Evolutionary conservation across 2,888 invertebrate genomes (phyloP).

Genomic region (Poecilobothrus nobilitatus): DNA sequence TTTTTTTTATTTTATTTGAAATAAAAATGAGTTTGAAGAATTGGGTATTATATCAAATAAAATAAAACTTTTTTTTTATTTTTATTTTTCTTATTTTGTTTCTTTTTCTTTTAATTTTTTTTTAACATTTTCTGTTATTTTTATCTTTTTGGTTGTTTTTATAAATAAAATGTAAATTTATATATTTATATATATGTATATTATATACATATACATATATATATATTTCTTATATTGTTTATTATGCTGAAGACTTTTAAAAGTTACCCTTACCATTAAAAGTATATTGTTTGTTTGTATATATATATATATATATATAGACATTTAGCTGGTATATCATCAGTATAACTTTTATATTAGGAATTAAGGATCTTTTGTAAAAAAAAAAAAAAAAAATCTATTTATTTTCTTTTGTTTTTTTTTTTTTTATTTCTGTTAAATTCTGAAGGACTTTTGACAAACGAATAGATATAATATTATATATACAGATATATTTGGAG

Average conservation of each 20-base stretch:
- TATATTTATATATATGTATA: neutral
- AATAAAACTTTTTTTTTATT: neutral
- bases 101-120: neutral
- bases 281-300: neutral
- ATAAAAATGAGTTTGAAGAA: neutral
- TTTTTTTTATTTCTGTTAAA: too few species aligned
- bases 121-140: neutral
- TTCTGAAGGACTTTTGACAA: conserved; percentile 6
- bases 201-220: neutral
- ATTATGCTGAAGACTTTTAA: neutral
- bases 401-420: neutral
- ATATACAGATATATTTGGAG: neutral
- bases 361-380: conserved; percentile 1
- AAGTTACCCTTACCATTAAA: neutral
- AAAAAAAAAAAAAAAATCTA: neutral
- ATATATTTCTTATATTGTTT: neutral
- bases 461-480: neutral
- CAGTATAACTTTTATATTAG: conserved; percentile 6
- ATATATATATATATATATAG: neutral
- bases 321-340: neutral
- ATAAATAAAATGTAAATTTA: neutral
- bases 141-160: conserved; percentile 1
- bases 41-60: conserved; percentile 1
- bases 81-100: neutral
- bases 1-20: too few species aligned